Evolutionary conservation across 2,797 vertebrate genomes (phyloP).

Genomic region (Gambelia wislizenii): DNA sequence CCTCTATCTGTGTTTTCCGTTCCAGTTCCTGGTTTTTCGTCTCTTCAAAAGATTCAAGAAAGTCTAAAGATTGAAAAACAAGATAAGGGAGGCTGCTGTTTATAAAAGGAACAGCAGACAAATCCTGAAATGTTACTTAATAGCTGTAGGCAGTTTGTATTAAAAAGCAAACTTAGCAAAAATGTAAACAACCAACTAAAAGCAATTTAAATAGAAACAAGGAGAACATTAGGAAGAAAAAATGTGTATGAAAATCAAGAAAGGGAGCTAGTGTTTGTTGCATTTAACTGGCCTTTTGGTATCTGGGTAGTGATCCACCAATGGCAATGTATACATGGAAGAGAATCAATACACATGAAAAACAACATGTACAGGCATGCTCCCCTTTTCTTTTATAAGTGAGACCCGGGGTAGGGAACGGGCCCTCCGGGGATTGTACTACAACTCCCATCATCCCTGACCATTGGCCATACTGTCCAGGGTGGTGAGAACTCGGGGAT

Average conservation of each 20-base stretch:
- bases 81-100: slow-evolving; percentile 22
- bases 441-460: neutral
- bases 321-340: neutral
- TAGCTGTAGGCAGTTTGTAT: slow-evolving; percentile 44
- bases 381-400: neutral
- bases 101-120: slow-evolving; percentile 11
- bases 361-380: neutral
- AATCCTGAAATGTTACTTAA: neutral
- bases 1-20: slow-evolving; percentile 82
- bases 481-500: too few relatives aligned
- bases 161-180: slow-evolving; percentile 35
- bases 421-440: neutral
- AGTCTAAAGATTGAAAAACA: slow-evolving; percentile 79
- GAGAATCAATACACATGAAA: neutral
- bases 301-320: neutral
- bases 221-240: neutral
- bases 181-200: neutral
- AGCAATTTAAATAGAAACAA: neutral
- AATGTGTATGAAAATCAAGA: neutral
- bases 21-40: slow-evolving; percentile 82
- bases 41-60: slow-evolving; percentile 88
- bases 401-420: neutral
- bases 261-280: neutral
- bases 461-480: neutral
- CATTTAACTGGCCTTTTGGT: neutral